Base-by-base conservation (phyloP, 2,797 vertebrate species). In the Carduelis carduelis region DNA sequence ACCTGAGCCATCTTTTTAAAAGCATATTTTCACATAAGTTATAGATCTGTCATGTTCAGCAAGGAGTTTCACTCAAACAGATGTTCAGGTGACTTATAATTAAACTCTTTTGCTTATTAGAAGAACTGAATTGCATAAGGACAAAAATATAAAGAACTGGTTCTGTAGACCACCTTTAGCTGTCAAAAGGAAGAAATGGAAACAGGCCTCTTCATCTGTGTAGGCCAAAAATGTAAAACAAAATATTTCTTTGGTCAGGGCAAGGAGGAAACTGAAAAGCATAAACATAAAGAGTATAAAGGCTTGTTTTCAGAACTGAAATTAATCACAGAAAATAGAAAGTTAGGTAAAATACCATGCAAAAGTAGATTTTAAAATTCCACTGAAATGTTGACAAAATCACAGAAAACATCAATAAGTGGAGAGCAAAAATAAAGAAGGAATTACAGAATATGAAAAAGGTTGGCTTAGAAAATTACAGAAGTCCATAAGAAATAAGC, bases 201-300 rank as follows among this genome's bases (percentile, higher is more conserved):
- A 70, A 65, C 46, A 53, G 3, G 12, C 17, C 3, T 57, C 16
- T 41, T 41, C 59, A 59, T 3, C 6, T 65, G 39, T 9, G 8
- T 11, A 39, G 30, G 12, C 12, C 24, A 57, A 81, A 88, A 81
- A 41, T 10, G 1, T 23, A 60, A 57, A 72, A 22, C 20, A 77
- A 37, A 23, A 53, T 15, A 34, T 74, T 89, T 81, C 11, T 35
- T 30, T 68, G 4, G 8, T 53, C 28, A 70, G 23, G 8, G 15
- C 1, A 0, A 55, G 8, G 14, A 23, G 5, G 28, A 68, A 21
- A 37, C 4, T 27, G 9, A 68, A 30, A 4, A 35, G 1, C 11
- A 4, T 30, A 69, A n/a, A n/a, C 11, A 32, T 1, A 66, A 41
- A 55, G 20, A 55, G 14, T 71, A 85, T 20, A 89, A 64, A 77